phyloP scores from a whole-genome alignment of 2,113 vertebrate species.

The Micronisus gabar region DNA sequence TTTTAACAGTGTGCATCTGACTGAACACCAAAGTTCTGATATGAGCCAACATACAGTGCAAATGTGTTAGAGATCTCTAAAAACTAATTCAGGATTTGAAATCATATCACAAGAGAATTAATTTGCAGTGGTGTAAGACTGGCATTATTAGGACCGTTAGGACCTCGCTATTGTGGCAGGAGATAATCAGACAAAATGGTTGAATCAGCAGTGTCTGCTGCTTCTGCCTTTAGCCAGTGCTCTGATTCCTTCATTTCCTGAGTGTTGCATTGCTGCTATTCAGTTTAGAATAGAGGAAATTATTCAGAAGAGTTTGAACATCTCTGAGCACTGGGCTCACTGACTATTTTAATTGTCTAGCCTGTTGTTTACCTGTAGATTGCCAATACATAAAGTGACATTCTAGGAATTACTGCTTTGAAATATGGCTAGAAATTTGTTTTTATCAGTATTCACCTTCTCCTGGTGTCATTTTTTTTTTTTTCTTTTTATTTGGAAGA shows the following conservation, averaged over 20 bases:
- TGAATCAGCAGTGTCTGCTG: background rate
- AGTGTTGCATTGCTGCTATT: background rate
- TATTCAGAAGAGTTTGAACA: background rate
- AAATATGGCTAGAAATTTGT: background rate
- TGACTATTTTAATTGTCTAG: background rate
- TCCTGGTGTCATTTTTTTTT: background rate
- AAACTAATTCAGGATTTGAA: background rate
- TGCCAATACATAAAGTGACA: background rate
- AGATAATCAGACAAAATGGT: background rate
- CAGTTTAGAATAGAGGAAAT: background rate
- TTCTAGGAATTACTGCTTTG: background rate
- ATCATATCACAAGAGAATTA: background rate
- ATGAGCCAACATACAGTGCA: background rate
- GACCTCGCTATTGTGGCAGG: background rate
- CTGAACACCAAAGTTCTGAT: background rate
- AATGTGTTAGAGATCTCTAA: background rate
- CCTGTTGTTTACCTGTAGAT: background rate
- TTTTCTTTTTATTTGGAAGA: background rate
- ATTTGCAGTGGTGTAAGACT: background rate
- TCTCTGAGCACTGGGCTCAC: background rate
- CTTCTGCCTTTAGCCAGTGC: background rate
- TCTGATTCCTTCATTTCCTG: background rate
- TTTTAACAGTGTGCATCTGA: background rate
- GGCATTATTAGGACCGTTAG: background rate
- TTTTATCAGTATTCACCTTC: background rate